Percentiles rank a stretch among this genome's conserved stretches.
These are phyloP conservation scores for Galerucella pusilla DNA, from an alignment of 2,888 invertebrate species.

Conservation along the genomic window DNA sequence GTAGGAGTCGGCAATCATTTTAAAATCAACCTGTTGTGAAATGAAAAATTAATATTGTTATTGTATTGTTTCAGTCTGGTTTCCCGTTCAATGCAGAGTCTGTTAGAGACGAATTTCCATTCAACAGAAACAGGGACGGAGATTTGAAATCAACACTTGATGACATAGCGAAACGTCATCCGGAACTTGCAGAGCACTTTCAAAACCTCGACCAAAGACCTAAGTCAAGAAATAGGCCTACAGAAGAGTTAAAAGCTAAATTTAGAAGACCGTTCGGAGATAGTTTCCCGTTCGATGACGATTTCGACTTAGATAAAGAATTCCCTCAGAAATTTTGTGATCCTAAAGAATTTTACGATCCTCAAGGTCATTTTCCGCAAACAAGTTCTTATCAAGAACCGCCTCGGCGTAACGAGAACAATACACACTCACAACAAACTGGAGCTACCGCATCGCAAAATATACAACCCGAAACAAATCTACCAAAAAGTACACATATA, in stretches of 20 bases:
- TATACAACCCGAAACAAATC: constrained; percentile 55
- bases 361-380: constrained; percentile 13
- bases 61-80: constrained; percentile 19
- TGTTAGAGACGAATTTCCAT: constrained; percentile 70
- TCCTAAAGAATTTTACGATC: constrained; percentile 30
- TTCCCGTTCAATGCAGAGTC: constrained; percentile 61
- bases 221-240: constrained; percentile 60
- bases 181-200: constrained; percentile 79
- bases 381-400: constrained; percentile 20
- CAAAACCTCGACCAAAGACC: constrained; percentile 60
- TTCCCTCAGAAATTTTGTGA: constrained; percentile 40
- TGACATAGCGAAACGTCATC: constrained; percentile 78
- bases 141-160: constrained; percentile 71
- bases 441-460: constrained; percentile 25
- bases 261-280: constrained; percentile 59
- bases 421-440: constrained; percentile 25
- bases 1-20: no score
- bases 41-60: no score
- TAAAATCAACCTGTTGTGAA: no score
- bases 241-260: constrained; percentile 53
- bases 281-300: constrained; percentile 57
- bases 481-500: constrained; percentile 45
- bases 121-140: constrained; percentile 71
- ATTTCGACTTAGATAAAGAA: constrained; percentile 34
- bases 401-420: not conserved